These are phyloP conservation scores for Dynastes hyllus DNA, from an alignment of 2,888 invertebrate genomes.

Conservation along the genomic window DNA sequence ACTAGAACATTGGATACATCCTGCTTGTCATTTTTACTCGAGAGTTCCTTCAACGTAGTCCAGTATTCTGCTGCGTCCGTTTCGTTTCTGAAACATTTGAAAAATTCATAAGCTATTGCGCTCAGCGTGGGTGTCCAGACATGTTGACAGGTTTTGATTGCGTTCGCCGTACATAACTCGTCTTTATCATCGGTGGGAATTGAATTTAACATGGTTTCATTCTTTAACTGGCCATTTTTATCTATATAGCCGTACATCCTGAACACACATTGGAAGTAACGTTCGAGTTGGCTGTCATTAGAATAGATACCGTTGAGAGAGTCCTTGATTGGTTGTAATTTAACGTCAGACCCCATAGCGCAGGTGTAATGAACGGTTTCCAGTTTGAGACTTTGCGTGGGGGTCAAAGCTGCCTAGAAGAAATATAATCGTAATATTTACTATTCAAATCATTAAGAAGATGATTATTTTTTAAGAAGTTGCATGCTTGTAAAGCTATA, in stretches of 20 bases:
- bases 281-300: constrained; percentile 4
- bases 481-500: too few species aligned
- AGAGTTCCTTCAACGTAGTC: constrained; percentile 26
- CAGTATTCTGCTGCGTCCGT: constrained; percentile 40
- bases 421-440: not conserved
- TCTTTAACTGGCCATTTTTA: constrained; percentile 27
- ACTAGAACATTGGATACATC: constrained; percentile 32
- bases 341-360: constrained; percentile 39
- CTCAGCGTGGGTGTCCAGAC: constrained; percentile 18
- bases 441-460: too few species aligned
- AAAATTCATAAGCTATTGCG: constrained; percentile 45
- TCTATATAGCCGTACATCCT: constrained; percentile 41
- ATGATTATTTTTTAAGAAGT: too few species aligned
- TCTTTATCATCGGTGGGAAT: constrained; percentile 44
- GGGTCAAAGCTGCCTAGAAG: constrained; percentile 38
- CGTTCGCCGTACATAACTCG: constrained; percentile 28
- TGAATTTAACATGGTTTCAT: constrained; percentile 31
- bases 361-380: constrained; percentile 45
- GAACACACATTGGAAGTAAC: constrained; percentile 47
- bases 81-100: constrained; percentile 41
- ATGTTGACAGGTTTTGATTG: constrained; percentile 41
- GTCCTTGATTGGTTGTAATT: constrained; percentile 30
- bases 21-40: constrained; percentile 34
- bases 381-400: constrained; percentile 32
- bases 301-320: constrained; percentile 26